Conservation (phyloP, 2,888 invertebrate species). For the Helicoverpa assulta region DNA sequence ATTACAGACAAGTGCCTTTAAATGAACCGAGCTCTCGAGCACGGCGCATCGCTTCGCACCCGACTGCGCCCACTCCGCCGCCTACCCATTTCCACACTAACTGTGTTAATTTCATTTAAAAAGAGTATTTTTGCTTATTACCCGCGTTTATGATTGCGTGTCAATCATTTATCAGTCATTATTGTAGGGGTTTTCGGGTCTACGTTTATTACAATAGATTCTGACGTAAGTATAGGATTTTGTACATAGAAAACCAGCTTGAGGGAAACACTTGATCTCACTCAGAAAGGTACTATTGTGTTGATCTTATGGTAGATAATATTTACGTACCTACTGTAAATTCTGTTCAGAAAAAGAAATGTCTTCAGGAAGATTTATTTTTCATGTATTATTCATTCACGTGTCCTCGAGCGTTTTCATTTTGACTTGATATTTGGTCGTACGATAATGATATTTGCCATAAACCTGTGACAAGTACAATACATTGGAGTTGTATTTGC, state of each 20-base stretch:
- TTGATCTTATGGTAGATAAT: conserved; percentile 71
- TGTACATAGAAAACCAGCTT: background rate
- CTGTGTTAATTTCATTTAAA: conserved; percentile 83
- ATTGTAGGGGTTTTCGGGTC: background rate
- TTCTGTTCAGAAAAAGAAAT: conserved; percentile 78
- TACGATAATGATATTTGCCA: conserved; percentile 84
- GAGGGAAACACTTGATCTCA: conserved; percentile 3
- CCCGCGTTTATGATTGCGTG: conserved; percentile 52
- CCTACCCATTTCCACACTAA: conserved; percentile 77
- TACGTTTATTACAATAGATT: background rate
- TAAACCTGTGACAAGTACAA: conserved; percentile 64
- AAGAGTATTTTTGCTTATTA: conserved; percentile 70
- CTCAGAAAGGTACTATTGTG: conserved; percentile 53
- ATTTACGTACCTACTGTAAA: conserved; percentile 78
- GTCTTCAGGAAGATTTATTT: conserved; percentile 84
- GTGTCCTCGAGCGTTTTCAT: conserved; percentile 86
- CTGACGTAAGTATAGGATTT: background rate
- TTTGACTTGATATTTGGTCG: conserved; percentile 82
- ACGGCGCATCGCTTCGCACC: conserved; percentile 87
- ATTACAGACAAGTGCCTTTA: conserved; percentile 90
- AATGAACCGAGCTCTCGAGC: conserved; percentile 90
- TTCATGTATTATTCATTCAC: conserved; percentile 88
- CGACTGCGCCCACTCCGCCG: conserved; percentile 81
- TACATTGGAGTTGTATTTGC: conserved; percentile 49
- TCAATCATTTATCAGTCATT: conserved; percentile 47